These are phyloP conservation scores for Gadus macrocephalus DNA, from an alignment of 2,113 vertebrate genomes.

Conservation along the genomic window DNA sequence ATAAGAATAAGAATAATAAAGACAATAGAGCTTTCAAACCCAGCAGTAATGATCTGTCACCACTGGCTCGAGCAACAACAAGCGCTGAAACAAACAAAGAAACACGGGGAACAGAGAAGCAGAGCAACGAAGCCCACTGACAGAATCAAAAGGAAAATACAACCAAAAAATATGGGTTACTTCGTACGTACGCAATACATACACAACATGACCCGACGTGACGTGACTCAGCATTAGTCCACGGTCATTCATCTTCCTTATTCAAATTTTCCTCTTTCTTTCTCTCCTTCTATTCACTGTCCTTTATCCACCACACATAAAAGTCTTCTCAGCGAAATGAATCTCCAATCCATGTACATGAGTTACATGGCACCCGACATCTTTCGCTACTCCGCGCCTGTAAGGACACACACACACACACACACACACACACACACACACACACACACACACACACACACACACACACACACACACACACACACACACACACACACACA, in stretches of 20 bases:
- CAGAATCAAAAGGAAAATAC: constrained; percentile 30
- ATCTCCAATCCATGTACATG: constrained; percentile 25
- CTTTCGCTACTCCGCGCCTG: constrained; percentile 44
- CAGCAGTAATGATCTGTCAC: constrained; percentile 17
- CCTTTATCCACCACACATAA: constrained; percentile 31
- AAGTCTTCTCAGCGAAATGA: constrained; percentile 28
- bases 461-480: too few relatives aligned
- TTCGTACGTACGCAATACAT: constrained; percentile 50
- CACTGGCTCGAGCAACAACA: constrained; percentile 26
- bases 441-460: too few relatives aligned
- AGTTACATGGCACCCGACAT: constrained; percentile 34
- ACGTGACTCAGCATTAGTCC: constrained; percentile 35
- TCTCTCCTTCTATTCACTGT: constrained; percentile 30
- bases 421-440: too few relatives aligned
- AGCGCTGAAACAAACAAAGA: constrained; percentile 28
- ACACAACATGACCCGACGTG: constrained; percentile 45
- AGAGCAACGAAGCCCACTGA: constrained; percentile 44
- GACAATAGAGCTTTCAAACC: constrained; percentile 32
- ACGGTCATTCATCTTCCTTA: constrained; percentile 19
- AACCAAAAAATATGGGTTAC: constrained; percentile 46
- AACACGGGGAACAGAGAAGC: constrained; percentile 40
- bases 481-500: too few relatives aligned
- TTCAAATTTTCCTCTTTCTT: background rate
- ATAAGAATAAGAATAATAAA: constrained; percentile 42
- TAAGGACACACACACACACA: constrained; percentile 8